phyloP scores from a whole-genome alignment of 2,797 vertebrate genomes.

The Eptatretus atami region DNA sequence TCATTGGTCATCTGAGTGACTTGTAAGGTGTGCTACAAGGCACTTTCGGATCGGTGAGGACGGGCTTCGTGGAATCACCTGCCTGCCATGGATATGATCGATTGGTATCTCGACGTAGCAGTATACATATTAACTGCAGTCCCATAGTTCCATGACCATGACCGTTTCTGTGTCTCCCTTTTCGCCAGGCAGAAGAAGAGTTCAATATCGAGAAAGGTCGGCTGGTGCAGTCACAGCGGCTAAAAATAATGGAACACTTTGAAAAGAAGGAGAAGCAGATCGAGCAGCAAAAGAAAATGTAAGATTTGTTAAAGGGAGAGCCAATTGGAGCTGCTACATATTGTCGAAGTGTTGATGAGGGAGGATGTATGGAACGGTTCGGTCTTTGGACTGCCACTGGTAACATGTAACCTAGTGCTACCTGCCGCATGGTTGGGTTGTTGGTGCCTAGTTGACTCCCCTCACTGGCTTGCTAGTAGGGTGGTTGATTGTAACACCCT shows the following conservation, averaged over 20 bases:
- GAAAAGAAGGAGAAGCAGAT: slow-evolving; percentile 99
- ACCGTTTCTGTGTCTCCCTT: slow-evolving; percentile 8
- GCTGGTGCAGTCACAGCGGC: slow-evolving; percentile 76
- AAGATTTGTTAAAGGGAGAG: slow-evolving; percentile 13
- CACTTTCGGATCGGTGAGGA: too few relatives aligned
- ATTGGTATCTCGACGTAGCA: too few relatives aligned
- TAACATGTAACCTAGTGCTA: neutral
- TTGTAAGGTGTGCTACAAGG: too few relatives aligned
- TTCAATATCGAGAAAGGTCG: slow-evolving; percentile 98
- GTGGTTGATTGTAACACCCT: too few relatives aligned
- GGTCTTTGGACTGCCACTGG: neutral
- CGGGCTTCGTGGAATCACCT: too few relatives aligned
- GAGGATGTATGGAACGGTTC: too few relatives aligned
- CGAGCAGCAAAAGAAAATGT: slow-evolving; percentile 99
- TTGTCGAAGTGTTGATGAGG: neutral
- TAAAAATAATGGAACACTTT: slow-evolving; percentile 99
- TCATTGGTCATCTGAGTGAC: too few relatives aligned
- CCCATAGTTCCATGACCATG: too few relatives aligned
- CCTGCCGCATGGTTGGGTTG: neutral
- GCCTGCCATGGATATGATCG: too few relatives aligned
- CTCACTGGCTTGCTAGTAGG: too few relatives aligned
- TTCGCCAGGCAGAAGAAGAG: slow-evolving; percentile 68
- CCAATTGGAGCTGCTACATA: neutral
- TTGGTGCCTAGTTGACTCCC: too few relatives aligned
- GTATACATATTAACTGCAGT: too few relatives aligned